phyloP scores from a whole-genome alignment of 2,888 invertebrate species.

The Brenthis daphne region DNA sequence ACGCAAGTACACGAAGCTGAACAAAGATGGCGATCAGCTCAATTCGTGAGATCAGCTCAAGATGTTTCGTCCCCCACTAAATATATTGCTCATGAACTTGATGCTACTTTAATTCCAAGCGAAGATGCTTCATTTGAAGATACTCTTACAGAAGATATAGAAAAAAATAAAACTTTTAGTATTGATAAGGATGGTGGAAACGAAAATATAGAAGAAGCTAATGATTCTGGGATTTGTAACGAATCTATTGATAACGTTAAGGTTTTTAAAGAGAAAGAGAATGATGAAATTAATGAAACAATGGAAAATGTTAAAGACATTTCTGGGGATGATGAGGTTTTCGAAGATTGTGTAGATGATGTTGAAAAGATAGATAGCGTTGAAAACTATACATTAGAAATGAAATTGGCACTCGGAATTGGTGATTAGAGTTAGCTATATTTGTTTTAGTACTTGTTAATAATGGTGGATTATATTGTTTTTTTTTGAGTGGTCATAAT shows the following conservation, averaged over 20 bases:
- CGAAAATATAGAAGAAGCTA: slow-evolving; percentile 11
- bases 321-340: slow-evolving; percentile 55
- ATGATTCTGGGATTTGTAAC: slow-evolving; percentile 49
- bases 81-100: slow-evolving; percentile 52
- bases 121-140: slow-evolving; percentile 58
- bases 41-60: slow-evolving; percentile 48
- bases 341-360: slow-evolving; percentile 67
- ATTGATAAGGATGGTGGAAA: neutral
- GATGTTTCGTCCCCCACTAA: slow-evolving; percentile 46
- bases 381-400: slow-evolving; percentile 69
- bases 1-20: slow-evolving; percentile 66
- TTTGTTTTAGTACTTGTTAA: slow-evolving; percentile 9
- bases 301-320: slow-evolving; percentile 33
- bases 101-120: slow-evolving; percentile 56
- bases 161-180: neutral
- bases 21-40: slow-evolving; percentile 59
- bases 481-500: slow-evolving; percentile 17
- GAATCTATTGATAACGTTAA: slow-evolving; percentile 29
- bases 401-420: slow-evolving; percentile 54
- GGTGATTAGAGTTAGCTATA: slow-evolving; percentile 18
- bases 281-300: slow-evolving; percentile 17
- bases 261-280: slow-evolving; percentile 7
- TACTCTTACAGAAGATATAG: slow-evolving; percentile 59
- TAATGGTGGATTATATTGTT: slow-evolving; percentile 15
- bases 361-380: slow-evolving; percentile 35